Evolutionary conservation across 2,113 vertebrate genomes (phyloP).

Genomic region (western clawed frog (Xenopus tropicalis)): UCB_Xtro_10.0 CM004445.2:120005501-120006000

Average conservation of each 20-base stretch:
- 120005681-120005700: conserved; percentile 12
- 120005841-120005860: conserved; percentile 41
- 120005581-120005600: no score
- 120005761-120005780: conserved; percentile 16
- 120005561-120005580: no score
- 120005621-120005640: not conserved
- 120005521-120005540: no score
- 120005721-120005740: conserved; percentile 28
- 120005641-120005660: not conserved
- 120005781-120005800: conserved; percentile 33
- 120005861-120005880: conserved; percentile 38
- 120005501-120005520: no score
- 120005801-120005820: conserved; percentile 29
- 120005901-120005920: conserved; percentile 21
- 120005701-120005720: conserved; percentile 33
- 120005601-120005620: no score
- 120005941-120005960: conserved; percentile 12
- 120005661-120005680: not conserved
- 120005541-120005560: no score
- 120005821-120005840: conserved; percentile 35
- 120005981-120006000: conserved; percentile 31
- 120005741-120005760: conserved; percentile 17
- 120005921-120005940: conserved; percentile 2
- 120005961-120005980: conserved; percentile 11
- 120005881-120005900: conserved; percentile 43